Percentiles rank a stretch among this genome's conserved stretches.
Conservation (phyloP, 2,797 vertebrate species). For the Ctenosaura bakeri region DNA sequence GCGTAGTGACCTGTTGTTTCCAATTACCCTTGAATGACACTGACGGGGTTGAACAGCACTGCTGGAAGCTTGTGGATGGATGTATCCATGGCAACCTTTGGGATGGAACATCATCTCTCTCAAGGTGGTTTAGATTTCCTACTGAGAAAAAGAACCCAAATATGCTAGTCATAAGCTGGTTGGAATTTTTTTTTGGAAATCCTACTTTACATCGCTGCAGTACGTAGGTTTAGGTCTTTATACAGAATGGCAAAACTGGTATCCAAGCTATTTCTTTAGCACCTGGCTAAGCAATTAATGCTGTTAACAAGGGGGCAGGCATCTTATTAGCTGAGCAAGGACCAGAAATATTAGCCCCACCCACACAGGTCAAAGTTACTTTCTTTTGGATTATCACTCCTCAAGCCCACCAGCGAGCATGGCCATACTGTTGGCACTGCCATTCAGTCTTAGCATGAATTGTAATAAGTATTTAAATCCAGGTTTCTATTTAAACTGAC, state of each 20-base stretch:
- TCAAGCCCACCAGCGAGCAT: too few species aligned
- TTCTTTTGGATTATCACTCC: too few species aligned
- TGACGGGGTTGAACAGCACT: conserved; percentile 22
- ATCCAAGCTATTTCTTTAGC: background rate
- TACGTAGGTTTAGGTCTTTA: background rate
- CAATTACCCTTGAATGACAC: conserved; percentile 41
- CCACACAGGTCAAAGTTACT: too few species aligned
- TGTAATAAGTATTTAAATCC: background rate
- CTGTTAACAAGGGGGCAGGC: background rate
- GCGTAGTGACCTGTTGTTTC: conserved; percentile 41
- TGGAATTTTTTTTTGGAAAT: conserved; percentile 10
- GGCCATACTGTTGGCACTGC: too few species aligned
- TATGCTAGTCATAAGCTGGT: background rate
- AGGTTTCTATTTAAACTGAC: conserved; percentile 2
- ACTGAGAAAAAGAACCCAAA: conserved; percentile 33
- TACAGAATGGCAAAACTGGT: background rate
- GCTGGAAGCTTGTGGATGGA: conserved; percentile 33
- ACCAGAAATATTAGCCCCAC: background rate
- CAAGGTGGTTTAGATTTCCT: conserved; percentile 8
- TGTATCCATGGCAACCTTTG: conserved; percentile 35
- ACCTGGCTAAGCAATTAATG: background rate
- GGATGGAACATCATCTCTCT: conserved; percentile 32
- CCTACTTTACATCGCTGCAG: background rate
- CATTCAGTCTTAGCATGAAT: background rate
- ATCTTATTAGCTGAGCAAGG: background rate